Evolutionary conservation across 2,797 vertebrate species (phyloP), one percentile per base, ranked within the genome.

Genomic region (Acanthurus leucopareius): DNA sequence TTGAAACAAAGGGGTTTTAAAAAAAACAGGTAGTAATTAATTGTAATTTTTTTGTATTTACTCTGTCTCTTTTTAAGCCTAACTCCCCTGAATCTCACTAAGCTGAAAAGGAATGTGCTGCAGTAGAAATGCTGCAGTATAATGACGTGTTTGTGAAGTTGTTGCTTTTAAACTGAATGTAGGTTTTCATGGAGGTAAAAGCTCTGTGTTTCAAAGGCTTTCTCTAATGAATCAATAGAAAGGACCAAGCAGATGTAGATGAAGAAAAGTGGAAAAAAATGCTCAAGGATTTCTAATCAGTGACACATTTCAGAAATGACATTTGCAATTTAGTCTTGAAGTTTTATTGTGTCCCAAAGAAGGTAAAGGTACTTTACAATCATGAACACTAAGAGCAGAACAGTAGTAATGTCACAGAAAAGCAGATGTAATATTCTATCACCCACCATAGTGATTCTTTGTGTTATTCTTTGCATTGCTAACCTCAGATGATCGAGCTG

Each of bases 401-500:
- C 38, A 17, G 42, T 15, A n/a, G 0, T 28, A 28, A n/a, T 19
- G 25, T 32, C 13, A 11, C 20, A 54, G 25, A 5, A 10, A 11
- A 54, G 51, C 20, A 0, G 38, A 19, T 85, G 14, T 86, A 58
- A 72, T 72, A 42, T 48, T 79, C 32, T 77, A 54, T 63, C 61
- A 73, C 42, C 65, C 74, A 87, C 54, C 75, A 52, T 77, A 79
- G 69, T 93, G 77, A 86, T 82, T 20, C 76, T 85, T 71, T 88
- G 86, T 92, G 69, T 97, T 94, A 93, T 92, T 94, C 91, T 94
- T 96, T 95, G 91, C 95, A 75, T 79, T 94, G 96, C 97, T 94
- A 86, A 94, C 96, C 83, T 47, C 93, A 99, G 97, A 96, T 90
- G 97, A 97, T 91, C 97, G 96, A 69, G 92, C 95, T 84, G 96